Evolutionary conservation across 2,113 vertebrate species (phyloP), one percentile per base, ranked within the genome.

Genomic region (Alouatta palliata): DNA sequence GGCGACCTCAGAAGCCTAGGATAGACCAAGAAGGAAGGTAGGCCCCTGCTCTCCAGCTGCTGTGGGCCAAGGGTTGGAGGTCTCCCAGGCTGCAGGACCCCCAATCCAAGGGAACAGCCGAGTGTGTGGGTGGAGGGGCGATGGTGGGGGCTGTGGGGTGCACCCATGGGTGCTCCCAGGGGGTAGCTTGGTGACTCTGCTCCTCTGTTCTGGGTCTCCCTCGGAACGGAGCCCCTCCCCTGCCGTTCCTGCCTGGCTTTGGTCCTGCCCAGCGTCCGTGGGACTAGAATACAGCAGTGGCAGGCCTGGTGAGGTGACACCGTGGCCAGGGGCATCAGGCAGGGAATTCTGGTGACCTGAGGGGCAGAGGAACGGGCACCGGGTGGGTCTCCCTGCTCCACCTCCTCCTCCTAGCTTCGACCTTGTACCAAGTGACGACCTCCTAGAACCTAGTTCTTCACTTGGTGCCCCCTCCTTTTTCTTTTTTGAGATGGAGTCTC

Each of bases 11-110:
- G 11, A 94, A 73, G 64, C 64, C 87, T 97, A 96, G 80, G 20
- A 37, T 27, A 61, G 68, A 9, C 5, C 11, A 17, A 1, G 43
- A 37, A 83, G 68, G 79, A 47, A 97, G 97, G 96, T 97, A 90
- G 0, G 35, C 2, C 13, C 17, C 66, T 10, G 5, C 19, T 37
- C 47, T 49, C 12, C 20, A 5, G 76, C 12, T 21, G 21, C n/a
- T 30, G 8, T 1, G 16, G 77, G 30, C n/a, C 40, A 1, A 7
- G 43, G 9, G 40, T 19, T 8, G 17, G 3, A 45, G 61, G 47
- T 40, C 13, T 58, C 10, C 52, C 25, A 20, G 61, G 49, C 37
- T 20, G 6, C 40, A 23, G 87, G 56, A 54, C 16, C 6, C 25
- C 20, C 77, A 19, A 1, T 25, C 17, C 40, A 35, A 23, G 71